phyloP scores from a whole-genome alignment of 2,888 invertebrate species.

The Tortricodes alternella region DNA sequence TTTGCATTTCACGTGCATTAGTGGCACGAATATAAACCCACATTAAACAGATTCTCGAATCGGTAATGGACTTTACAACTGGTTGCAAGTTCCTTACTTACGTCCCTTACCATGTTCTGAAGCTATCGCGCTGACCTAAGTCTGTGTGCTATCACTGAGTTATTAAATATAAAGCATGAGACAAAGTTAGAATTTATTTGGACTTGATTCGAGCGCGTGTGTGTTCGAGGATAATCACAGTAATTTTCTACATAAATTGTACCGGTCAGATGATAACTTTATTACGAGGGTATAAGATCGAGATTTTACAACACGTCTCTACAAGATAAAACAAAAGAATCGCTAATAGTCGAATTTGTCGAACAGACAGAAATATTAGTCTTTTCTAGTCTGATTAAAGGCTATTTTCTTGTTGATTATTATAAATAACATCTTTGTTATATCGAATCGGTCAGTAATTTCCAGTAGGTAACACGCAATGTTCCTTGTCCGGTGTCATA shows the following conservation, averaged over 20 bases:
- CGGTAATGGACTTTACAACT: not conserved
- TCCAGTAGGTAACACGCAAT: too few relatives aligned
- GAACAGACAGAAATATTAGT: not conserved
- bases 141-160: constrained; percentile 15
- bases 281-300: not conserved
- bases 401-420: too few relatives aligned
- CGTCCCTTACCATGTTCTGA: not conserved
- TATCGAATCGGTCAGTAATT: too few relatives aligned
- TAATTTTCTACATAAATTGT: not conserved
- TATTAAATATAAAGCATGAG: constrained; percentile 48
- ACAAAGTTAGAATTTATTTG: constrained; percentile 40
- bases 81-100: not conserved
- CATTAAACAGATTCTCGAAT: constrained; percentile 8
- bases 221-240: constrained; percentile 1
- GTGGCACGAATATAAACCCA: constrained; percentile 38
- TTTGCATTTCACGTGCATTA: constrained; percentile 49
- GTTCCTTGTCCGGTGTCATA: too few relatives aligned
- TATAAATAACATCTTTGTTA: too few relatives aligned
- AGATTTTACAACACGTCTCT: not conserved
- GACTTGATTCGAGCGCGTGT: constrained; percentile 3
- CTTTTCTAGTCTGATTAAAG: not conserved
- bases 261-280: not conserved
- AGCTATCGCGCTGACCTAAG: not conserved
- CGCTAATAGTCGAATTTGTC: not conserved
- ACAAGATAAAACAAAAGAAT: not conserved